Evolutionary conservation across 2,888 invertebrate species (phyloP).

Genomic region (Nephrotoma appendiculata): DNA sequence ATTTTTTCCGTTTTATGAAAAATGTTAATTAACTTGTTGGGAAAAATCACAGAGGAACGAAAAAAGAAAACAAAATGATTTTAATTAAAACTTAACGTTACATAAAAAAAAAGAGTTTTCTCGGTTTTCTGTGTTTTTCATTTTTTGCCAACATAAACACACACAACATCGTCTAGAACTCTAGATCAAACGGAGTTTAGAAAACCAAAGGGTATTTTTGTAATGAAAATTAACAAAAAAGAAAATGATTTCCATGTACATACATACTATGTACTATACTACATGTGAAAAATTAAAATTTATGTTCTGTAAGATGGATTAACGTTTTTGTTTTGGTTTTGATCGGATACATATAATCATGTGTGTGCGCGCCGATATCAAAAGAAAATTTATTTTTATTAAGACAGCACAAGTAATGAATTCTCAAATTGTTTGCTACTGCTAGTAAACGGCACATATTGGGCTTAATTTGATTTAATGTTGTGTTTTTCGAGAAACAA

Average conservation of each 20-base stretch:
- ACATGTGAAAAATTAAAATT: background rate
- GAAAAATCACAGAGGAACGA: background rate
- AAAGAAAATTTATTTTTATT: background rate
- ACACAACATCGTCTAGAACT: background rate
- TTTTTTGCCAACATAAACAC: background rate
- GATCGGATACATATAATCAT: background rate
- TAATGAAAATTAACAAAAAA: background rate
- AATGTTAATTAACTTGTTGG: background rate
- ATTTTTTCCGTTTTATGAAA: background rate
- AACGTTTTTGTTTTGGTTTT: background rate
- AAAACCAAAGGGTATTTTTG: background rate
- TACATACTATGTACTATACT: background rate
- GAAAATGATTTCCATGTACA: background rate
- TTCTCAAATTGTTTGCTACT: background rate
- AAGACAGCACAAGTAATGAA: background rate
- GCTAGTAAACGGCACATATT: too few species aligned
- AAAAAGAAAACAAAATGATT: background rate
- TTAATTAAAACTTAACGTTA: background rate
- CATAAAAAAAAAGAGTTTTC: background rate
- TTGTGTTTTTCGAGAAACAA: too few species aligned
- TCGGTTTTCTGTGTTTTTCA: background rate
- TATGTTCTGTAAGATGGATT: background rate
- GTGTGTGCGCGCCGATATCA: background rate
- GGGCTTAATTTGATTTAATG: too few species aligned
- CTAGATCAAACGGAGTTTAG: background rate